These are phyloP conservation scores for Sphyrna mokarran DNA, from an alignment of 2,113 vertebrate genomes.

Conservation along the genomic window DNA sequence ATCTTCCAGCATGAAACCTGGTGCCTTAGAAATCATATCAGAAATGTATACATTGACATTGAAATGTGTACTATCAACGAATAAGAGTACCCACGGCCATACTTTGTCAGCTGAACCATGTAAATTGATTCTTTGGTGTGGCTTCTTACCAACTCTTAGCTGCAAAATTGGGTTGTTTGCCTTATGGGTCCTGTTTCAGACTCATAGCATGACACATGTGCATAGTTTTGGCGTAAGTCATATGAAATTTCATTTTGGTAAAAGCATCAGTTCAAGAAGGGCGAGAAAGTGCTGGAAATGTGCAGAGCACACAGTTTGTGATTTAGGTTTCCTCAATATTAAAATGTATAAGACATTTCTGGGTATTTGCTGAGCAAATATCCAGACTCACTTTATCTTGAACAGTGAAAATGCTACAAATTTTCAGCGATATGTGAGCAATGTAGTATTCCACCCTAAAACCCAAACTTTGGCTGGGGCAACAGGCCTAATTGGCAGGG, in stretches of 20 bases:
- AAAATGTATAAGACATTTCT: no score
- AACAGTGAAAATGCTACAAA: no score
- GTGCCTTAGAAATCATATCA: neutral
- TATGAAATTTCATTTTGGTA: neutral
- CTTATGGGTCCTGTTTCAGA: neutral
- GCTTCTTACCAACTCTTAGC: neutral
- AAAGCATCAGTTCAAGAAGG: neutral
- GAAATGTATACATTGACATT: neutral
- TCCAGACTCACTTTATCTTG: no score
- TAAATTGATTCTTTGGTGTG: neutral
- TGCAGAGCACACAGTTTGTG: neutral
- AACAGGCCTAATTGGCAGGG: no score
- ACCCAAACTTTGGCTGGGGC: no score
- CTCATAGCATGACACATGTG: no score
- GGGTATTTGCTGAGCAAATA: no score
- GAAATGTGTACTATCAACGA: neutral
- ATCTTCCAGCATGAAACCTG: neutral
- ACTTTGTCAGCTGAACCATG: neutral
- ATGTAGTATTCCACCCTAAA: no score
- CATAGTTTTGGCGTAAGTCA: no score
- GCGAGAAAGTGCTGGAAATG: neutral
- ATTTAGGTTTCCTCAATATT: no score
- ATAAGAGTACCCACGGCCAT: neutral
- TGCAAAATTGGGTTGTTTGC: neutral
- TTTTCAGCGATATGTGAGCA: no score